These are phyloP conservation scores for Gila orcuttii DNA, from an alignment of 2,113 vertebrate species.

Conservation along the genomic window DNA sequence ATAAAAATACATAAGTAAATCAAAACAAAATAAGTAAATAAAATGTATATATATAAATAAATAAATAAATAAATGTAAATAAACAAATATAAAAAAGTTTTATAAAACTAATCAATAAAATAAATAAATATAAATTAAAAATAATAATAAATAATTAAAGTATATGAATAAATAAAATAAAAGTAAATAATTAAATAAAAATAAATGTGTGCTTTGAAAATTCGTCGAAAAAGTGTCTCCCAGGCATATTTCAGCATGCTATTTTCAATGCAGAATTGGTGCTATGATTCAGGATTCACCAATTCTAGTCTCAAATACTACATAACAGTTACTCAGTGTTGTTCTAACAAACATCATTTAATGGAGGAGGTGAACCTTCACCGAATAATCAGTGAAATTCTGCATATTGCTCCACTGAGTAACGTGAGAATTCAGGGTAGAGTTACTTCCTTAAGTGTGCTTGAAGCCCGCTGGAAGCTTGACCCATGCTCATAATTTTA, in stretches of 20 bases:
- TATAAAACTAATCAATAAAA: too few relatives aligned
- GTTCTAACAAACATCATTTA: conserved; percentile 16
- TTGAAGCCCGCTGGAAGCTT: not conserved
- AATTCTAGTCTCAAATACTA: not conserved
- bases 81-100: too few relatives aligned
- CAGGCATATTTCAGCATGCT: not conserved
- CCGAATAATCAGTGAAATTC: not conserved
- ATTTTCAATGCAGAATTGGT: not conserved
- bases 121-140: not conserved
- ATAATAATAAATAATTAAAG: too few relatives aligned
- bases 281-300: not conserved
- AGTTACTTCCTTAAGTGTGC: not conserved
- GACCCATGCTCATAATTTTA: conserved; percentile 10
- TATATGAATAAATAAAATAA: too few relatives aligned
- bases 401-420: not conserved
- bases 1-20: too few relatives aligned
- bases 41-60: not conserved
- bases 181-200: too few relatives aligned
- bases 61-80: too few relatives aligned
- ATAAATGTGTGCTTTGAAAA: not conserved
- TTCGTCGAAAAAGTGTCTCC: not conserved
- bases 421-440: not conserved
- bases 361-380: not conserved
- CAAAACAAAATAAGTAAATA: too few relatives aligned
- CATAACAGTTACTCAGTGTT: conserved; percentile 12